Conservation (phyloP, 1,140 invertebrate genomes). For the Himalopsyche phryganea region DNA sequence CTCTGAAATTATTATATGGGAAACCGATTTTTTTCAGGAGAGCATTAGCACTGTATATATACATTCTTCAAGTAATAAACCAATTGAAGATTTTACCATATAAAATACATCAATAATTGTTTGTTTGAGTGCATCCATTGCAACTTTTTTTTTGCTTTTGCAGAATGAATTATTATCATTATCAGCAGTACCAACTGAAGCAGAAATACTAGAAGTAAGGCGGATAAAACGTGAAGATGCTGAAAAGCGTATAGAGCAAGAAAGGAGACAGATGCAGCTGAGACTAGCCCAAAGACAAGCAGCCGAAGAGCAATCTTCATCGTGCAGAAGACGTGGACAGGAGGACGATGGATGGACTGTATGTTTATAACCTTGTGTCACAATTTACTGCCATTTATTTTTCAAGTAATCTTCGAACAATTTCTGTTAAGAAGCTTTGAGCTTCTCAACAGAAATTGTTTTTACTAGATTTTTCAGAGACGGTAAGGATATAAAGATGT, state of each 20-base stretch:
- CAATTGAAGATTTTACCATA: constrained; percentile 54
- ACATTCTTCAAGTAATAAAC: constrained; percentile 48
- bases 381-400: neutral
- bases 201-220: constrained; percentile 46
- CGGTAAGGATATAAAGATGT: no score
- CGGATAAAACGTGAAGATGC: constrained; percentile 44
- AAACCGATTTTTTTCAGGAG: no score
- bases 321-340: neutral
- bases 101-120: neutral
- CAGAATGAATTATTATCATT: constrained; percentile 48
- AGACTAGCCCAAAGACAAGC: constrained; percentile 29
- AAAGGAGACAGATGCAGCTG: constrained; percentile 39
- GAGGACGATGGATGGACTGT: constrained; percentile 24
- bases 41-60: neutral
- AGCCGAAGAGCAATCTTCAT: constrained; percentile 5
- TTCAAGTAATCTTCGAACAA: no score
- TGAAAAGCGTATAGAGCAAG: constrained; percentile 44
- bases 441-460: no score
- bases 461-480: no score
- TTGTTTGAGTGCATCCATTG: constrained; percentile 1
- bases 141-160: constrained; percentile 10
- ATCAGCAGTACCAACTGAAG: constrained; percentile 45
- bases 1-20: no score
- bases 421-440: no score
- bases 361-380: neutral